phyloP scores from a whole-genome alignment of 2,113 vertebrate species.

The Limnothrissa miodon region DNA sequence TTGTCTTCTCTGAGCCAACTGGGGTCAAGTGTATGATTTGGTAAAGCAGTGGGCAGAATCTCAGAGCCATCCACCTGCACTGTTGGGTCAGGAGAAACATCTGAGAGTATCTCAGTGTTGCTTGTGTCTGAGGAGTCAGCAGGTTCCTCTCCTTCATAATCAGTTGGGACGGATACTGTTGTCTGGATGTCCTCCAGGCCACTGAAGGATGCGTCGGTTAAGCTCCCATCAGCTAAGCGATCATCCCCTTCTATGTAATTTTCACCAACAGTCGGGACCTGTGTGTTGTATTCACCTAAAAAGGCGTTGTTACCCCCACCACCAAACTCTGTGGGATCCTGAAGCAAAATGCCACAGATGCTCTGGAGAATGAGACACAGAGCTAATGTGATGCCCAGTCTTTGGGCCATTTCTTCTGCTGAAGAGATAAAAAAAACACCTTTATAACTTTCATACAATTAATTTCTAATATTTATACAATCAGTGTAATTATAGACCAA shows the following conservation, averaged over 20 bases:
- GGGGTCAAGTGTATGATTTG: background rate
- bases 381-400: constrained; percentile 40
- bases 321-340: constrained; percentile 41
- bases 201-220: background rate
- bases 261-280: background rate
- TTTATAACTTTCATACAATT: background rate
- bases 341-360: constrained; percentile 39
- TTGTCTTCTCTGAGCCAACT: background rate
- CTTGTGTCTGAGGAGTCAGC: background rate
- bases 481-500: background rate
- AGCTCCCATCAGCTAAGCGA: background rate
- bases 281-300: background rate
- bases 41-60: background rate
- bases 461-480: background rate
- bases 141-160: background rate
- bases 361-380: constrained; percentile 58
- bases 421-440: constrained; percentile 40
- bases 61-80: background rate
- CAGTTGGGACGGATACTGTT: background rate
- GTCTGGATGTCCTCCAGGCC: background rate
- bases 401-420: constrained; percentile 54
- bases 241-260: background rate
- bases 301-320: background rate
- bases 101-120: background rate
- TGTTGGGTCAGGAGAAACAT: background rate